Evolutionary conservation across 1,140 invertebrate species (phyloP).

Genomic region (Thaumatotibia leucotreta): DNA sequence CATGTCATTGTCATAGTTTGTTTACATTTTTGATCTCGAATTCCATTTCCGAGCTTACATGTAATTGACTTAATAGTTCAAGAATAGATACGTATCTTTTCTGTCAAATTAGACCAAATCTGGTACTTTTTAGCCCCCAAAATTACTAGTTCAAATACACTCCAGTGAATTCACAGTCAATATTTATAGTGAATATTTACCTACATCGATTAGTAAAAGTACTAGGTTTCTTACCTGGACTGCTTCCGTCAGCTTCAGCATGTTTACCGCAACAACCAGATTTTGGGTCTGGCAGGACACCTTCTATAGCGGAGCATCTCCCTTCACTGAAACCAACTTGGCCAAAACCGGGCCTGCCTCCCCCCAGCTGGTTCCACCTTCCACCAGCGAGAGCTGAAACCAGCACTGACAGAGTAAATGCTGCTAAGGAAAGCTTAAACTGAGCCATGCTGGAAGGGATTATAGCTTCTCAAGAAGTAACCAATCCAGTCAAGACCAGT

Average conservation of each 20-base stretch:
- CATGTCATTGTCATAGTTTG: too few species aligned
- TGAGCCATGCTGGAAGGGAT: background rate
- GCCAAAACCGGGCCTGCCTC: background rate
- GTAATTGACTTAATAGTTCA: too few species aligned
- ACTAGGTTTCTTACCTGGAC: background rate
- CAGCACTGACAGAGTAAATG: background rate
- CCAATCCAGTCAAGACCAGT: background rate
- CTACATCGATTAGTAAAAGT: too few species aligned
- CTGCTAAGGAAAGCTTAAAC: background rate
- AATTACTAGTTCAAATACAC: too few species aligned
- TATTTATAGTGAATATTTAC: too few species aligned
- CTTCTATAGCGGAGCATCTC: background rate
- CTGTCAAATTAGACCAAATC: too few species aligned
- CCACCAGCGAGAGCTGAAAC: background rate
- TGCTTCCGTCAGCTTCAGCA: background rate
- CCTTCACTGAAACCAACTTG: background rate
- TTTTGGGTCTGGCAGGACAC: background rate
- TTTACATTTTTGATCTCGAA: too few species aligned
- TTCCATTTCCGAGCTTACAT: too few species aligned
- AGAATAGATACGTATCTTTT: too few species aligned
- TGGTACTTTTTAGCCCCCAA: too few species aligned
- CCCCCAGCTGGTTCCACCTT: background rate
- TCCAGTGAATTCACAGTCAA: too few species aligned
- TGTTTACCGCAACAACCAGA: constrained; percentile 1
- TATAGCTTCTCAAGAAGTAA: background rate